A percentile compares a stretch with the other conserved stretches of the same genome.
Evolutionary conservation across 2,113 vertebrate species (phyloP).

Genomic region (Hyla sarda): DNA sequence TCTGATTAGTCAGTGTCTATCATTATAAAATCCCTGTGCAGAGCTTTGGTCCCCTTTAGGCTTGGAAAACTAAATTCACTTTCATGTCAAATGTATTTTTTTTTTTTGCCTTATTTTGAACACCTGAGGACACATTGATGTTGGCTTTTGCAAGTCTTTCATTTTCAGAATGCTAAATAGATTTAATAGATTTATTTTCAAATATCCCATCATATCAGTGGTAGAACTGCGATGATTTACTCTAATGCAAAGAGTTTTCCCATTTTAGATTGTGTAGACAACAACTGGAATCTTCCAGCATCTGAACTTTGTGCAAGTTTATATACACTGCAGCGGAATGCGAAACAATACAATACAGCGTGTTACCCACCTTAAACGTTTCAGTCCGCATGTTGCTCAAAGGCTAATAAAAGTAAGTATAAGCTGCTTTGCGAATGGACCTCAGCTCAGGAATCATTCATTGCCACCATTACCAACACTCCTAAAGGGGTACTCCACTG

Average conservation of each 20-base stretch:
- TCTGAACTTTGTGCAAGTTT: neutral
- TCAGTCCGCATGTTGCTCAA: slow-evolving; percentile 10
- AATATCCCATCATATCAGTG: neutral
- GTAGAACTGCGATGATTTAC: neutral
- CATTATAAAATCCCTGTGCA: too few species aligned
- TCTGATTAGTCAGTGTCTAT: too few species aligned
- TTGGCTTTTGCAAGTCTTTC: neutral
- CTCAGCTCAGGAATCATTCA: slow-evolving; percentile 9
- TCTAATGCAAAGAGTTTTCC: neutral
- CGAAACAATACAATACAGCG: slow-evolving; percentile 21
- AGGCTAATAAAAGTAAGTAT: slow-evolving; percentile 52
- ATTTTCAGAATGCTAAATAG: neutral
- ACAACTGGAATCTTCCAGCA: neutral
- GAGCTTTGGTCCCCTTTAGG: neutral
- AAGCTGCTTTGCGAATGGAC: slow-evolving; percentile 30
- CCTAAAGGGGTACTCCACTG: too few species aligned
- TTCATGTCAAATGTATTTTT: neutral
- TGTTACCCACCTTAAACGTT: slow-evolving; percentile 43
- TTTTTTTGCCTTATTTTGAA: neutral
- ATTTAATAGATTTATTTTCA: neutral
- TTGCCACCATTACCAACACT: slow-evolving; percentile 8
- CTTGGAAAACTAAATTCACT: neutral
- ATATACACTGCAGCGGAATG: neutral
- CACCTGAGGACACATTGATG: neutral
- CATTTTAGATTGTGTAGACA: neutral